Base-by-base conservation (phyloP, 2,888 invertebrate species). In the Parnassius mnemosyne region DNA sequence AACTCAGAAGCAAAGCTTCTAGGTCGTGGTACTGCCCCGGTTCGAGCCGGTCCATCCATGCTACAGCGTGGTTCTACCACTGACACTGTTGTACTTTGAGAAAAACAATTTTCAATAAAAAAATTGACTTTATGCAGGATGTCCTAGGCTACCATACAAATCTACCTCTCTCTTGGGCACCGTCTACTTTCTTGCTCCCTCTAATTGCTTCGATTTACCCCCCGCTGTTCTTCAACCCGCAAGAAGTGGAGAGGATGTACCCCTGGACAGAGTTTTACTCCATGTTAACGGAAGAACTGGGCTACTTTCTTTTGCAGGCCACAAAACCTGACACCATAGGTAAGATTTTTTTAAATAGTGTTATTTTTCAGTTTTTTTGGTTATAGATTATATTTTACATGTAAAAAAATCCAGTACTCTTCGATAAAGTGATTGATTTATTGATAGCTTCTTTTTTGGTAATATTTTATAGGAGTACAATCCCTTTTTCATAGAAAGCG, bases 291-390 rank as follows among this genome's bases (percentile, higher is more conserved):
- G 77, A 83, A 20, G 85, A 85, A 53, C 55, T 67, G 1, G 80
- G 79, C 0, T 93, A 75, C 66, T 73, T 95, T 66, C 96, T 97
- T 77, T 70, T 97, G 13, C 97, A 97, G 77, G 93, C 96, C 0
- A 96, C 97, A 0, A 97, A 97, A 78, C 97, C 97, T 12, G 97
- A 97, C 75, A 97, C 97, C 0, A 58, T 82, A 25, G 83, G 83
- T 83, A 67, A 59, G 57, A 5, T 49, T 13, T 13, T 7, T 13
- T 13, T 5, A 47, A 47, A n/a, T n/a, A 13, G 10, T 44, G 3
- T 44, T 44, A 44, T 44, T 12, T 16, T 16, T 16, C 16, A 16
- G 16, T 16, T 16, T 25, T 25, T 25, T 25, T 25, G 25, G 25
- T 25, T 25, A 5, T 3, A 25, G 3, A 5, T 5, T 25, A 25